Evolutionary conservation across 1,140 invertebrate species (phyloP).

Genomic region (Papilio dardanus): DNA sequence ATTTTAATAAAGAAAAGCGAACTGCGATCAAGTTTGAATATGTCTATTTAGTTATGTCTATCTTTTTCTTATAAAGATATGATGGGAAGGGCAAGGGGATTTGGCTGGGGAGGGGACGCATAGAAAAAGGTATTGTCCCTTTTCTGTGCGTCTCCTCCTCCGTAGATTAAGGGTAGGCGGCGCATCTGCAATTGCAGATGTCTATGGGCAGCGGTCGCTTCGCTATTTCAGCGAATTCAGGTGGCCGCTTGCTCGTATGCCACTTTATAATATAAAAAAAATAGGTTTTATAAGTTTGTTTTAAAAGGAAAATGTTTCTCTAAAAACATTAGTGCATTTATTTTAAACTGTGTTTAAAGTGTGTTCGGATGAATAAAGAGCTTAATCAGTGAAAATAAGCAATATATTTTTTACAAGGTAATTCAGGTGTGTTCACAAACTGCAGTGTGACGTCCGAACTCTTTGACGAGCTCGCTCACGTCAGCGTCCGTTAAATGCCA

Average conservation of each 20-base stretch:
- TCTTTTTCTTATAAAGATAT: no score
- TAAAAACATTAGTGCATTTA: not conserved
- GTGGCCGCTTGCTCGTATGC: no score
- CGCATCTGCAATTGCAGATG: no score
- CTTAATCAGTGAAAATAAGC: not conserved
- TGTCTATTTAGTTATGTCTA: not conserved
- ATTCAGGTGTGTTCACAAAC: not conserved
- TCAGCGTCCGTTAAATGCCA: constrained; percentile 41
- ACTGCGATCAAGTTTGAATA: not conserved
- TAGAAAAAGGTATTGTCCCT: no score
- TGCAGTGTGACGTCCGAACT: constrained; percentile 41
- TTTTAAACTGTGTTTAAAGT: not conserved
- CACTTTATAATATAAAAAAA: no score
- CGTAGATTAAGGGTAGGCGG: no score
- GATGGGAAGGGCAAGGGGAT: no score
- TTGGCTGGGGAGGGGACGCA: no score
- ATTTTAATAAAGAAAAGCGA: not conserved
- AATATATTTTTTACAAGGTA: not conserved
- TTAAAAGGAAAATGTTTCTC: not conserved
- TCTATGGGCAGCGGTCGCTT: no score
- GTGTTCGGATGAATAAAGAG: not conserved
- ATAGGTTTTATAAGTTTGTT: no score
- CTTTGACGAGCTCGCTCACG: constrained; percentile 45
- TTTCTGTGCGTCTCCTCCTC: no score
- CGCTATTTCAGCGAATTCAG: no score